These are phyloP conservation scores for Notiomystis cincta DNA, from an alignment of 2,113 vertebrate genomes.

Conservation along the genomic window DNA sequence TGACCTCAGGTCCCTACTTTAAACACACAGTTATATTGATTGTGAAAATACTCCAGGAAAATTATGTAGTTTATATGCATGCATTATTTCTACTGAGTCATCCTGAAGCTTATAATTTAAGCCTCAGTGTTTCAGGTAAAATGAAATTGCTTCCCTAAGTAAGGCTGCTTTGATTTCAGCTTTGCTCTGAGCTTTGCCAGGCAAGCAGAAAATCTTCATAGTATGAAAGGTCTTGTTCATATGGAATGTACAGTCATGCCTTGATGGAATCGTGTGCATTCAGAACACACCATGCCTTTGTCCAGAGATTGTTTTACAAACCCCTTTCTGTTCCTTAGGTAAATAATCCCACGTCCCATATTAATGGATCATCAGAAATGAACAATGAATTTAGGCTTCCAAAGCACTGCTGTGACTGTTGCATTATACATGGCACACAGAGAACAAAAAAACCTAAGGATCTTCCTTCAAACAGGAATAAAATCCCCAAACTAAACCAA, in stretches of 20 bases:
- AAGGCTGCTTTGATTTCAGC: slow-evolving; percentile 62
- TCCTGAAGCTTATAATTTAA: slow-evolving; percentile 67
- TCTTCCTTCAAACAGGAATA: neutral
- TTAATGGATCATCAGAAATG: slow-evolving; percentile 29
- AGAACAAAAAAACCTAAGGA: neutral
- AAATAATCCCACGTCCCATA: slow-evolving; percentile 4
- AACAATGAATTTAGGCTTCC: neutral
- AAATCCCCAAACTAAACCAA: neutral
- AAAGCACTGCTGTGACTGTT: neutral
- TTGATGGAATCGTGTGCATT: neutral
- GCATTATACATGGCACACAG: neutral
- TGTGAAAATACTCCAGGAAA: slow-evolving; percentile 59
- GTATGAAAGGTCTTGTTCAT: slow-evolving; percentile 21
- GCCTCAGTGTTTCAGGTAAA: slow-evolving; percentile 63
- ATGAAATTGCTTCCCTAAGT: slow-evolving; percentile 62
- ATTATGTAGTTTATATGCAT: slow-evolving; percentile 65
- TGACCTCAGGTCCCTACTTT: slow-evolving; percentile 63
- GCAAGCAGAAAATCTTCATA: slow-evolving; percentile 50
- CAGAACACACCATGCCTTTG: neutral
- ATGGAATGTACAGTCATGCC: slow-evolving; percentile 44
- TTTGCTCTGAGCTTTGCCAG: slow-evolving; percentile 52
- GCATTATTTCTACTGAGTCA: slow-evolving; percentile 66
- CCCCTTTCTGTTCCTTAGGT: neutral
- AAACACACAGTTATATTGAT: slow-evolving; percentile 67
- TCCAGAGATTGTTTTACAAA: slow-evolving; percentile 32